Conservation (phyloP, 2,888 invertebrate genomes). For the Cordilura impudica region DNA sequence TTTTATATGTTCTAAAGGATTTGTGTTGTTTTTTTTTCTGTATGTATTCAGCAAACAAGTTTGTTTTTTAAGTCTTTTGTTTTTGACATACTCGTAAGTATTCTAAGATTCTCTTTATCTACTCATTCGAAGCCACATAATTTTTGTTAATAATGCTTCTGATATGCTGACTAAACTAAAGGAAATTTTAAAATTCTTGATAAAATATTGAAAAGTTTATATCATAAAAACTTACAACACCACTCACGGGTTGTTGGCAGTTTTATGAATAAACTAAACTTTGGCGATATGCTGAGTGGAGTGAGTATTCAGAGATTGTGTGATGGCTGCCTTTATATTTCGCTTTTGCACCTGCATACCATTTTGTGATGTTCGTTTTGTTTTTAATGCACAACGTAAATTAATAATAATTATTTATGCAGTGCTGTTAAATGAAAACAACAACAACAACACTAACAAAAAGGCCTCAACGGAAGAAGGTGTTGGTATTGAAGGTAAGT, state of each 20-base stretch:
- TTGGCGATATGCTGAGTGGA: slow-evolving; percentile 2
- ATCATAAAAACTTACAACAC: slow-evolving; percentile 50
- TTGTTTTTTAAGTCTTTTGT: background rate
- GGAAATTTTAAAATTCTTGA: slow-evolving; percentile 15
- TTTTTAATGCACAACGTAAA: slow-evolving; percentile 59
- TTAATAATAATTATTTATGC: slow-evolving; percentile 63
- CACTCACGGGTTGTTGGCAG: slow-evolving; percentile 6
- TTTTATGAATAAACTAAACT: background rate
- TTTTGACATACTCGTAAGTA: background rate
- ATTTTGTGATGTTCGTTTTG: slow-evolving; percentile 44
- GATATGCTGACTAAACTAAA: background rate
- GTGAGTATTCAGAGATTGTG: slow-evolving; percentile 48
- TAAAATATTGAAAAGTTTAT: slow-evolving; percentile 32
- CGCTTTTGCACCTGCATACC: slow-evolving; percentile 60
- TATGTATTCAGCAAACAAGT: background rate
- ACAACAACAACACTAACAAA: slow-evolving; percentile 10
- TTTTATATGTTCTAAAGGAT: background rate
- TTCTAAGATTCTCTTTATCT: background rate
- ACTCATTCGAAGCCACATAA: background rate
- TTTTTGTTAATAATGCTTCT: slow-evolving; percentile 10
- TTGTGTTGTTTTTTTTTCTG: background rate
- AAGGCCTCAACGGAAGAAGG: slow-evolving; percentile 50
- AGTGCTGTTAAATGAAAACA: slow-evolving; percentile 40
- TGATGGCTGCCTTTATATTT: slow-evolving; percentile 55
- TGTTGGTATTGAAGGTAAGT: slow-evolving; percentile 52